Percentiles rank a stretch among this genome's conserved stretches.
Evolutionary conservation across 2,888 invertebrate genomes (phyloP).

Genomic region (Siphlonurus alternatus): DNA sequence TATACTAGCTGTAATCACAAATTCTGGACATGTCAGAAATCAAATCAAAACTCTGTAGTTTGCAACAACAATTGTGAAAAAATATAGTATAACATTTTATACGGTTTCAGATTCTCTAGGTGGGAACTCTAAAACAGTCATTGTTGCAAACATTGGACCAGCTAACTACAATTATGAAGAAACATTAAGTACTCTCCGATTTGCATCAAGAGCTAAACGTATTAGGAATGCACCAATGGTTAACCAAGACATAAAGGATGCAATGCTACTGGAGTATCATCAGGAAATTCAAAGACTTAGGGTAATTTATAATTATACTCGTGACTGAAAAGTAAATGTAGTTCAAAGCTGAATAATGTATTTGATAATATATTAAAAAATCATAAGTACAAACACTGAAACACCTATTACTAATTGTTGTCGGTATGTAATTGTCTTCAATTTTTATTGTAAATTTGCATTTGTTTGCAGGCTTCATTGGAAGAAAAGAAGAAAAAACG

Average conservation of each 20-base stretch:
- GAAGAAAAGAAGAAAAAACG: slow-evolving; percentile 2
- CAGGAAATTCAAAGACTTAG: slow-evolving; percentile 72
- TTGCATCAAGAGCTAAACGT: slow-evolving; percentile 93
- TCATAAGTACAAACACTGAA: background rate
- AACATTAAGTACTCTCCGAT: slow-evolving; percentile 86
- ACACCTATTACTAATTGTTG: background rate
- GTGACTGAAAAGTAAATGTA: too few relatives aligned
- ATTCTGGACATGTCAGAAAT: too few relatives aligned
- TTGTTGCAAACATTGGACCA: slow-evolving; percentile 98
- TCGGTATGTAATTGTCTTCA: background rate
- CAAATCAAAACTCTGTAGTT: background rate
- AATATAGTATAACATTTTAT: background rate
- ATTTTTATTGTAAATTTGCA: background rate
- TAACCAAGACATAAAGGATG: slow-evolving; percentile 99
- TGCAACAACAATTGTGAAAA: background rate
- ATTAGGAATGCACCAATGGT: slow-evolving; percentile 97
- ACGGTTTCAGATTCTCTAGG: slow-evolving; percentile 67
- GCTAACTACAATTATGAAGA: slow-evolving; percentile 97
- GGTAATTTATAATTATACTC: slow-evolving; percentile 13
- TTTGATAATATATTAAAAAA: background rate
- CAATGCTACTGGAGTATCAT: slow-evolving; percentile 86
- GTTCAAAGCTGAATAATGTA: too few relatives aligned
- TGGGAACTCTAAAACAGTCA: slow-evolving; percentile 96
- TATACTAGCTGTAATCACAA: too few relatives aligned
- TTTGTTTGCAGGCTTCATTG: background rate